Base-by-base conservation (phyloP, 2,113 vertebrate species). In the Notarius quadriscutis region DNA sequence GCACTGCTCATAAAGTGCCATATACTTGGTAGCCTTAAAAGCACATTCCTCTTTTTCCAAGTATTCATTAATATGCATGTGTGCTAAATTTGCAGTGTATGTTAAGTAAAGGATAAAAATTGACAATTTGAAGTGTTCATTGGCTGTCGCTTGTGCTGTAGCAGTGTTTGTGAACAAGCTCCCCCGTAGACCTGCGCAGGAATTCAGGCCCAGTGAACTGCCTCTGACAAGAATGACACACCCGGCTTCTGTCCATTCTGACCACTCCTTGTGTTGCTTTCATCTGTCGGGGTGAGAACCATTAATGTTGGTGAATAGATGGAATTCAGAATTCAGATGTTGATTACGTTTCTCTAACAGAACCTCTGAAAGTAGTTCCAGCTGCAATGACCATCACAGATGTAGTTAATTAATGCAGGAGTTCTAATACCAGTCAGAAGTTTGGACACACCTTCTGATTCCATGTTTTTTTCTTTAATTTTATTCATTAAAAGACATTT, bases 141-240 rank as follows among this genome's bases (percentile, higher is more conserved):
- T 11, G 20, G 27, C 22, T 30, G n/a, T 57, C 41, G 50, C 63
- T 83, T 27, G 65, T 69, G 50, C 14, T 25, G 48, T 27, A 53
- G 79, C 93, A 95, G 89, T 84, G 86, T 17, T 75, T 88, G 90
- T 95, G 94, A 85, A 91, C 86, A 51, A 94, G 88, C 25, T 94
- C 92, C 18, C 94, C 93, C 1, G 53, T 58, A 7, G 86, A 85
- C 77, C 79, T 92, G 81, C 84, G 82, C 72, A 87, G 84, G 86
- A 95, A 95, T 83, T 92, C 86, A 10, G 93, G 89, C 60, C 91
- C 90, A 20, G 79, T 84, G 6, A 95, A 71, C 50, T 89, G 81
- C 82, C 58, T 25, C 41, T 88, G 92, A 87, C 94, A 94, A 25
- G 88, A 90, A 20, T 67, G 57, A 55, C 94, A 95, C 67, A 89